Base-by-base conservation (phyloP, 2,113 vertebrate genomes). In the Geococcyx californianus region DNA sequence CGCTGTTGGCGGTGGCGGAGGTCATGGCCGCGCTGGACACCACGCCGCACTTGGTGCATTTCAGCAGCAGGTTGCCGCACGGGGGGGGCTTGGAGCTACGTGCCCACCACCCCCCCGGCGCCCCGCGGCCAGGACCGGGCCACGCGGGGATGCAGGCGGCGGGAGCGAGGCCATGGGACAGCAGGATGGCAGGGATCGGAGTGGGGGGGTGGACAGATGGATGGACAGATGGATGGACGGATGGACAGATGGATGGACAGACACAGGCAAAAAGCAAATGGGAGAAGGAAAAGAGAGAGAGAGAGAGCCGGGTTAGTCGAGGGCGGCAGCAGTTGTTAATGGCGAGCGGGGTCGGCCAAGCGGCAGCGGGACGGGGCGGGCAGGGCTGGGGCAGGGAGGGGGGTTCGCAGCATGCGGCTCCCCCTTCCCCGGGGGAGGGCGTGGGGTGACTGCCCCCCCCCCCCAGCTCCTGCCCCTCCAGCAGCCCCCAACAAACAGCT, bases 11-110 rank as follows among this genome's bases (percentile, higher is more conserved):
- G 95, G 98, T 99, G 91, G 98, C 98, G 97, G 98, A 98, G 98
- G 98, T 99, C 98, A 99, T 96, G 97, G 98, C 98, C 86, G 98
- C 98, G 97, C 98, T 99, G 97, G 99, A 99, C 98, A 99, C 98
- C 98, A 98, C 98, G 96, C 99, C 99, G 96, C 99, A 99, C 98
- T 99, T 99, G 98, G 99, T 99, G 98, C 99, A 99, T 98, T 99
- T 99, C 98, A 99, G 98, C 95, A 99, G 98, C 98, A 99, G 98
- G 97, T 98, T 98, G 98, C 98, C 99, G 95, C 98, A 98, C 88
- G 98, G 98, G 40, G 97, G 97, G 94, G 97, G 96, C 96, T 97
- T 89, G 91, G 95, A 96, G 95, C 97, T 98, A 96, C 14, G 42
- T 2, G 34, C 82, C 84, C 91, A 67, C 38, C 67, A 52, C 77